Base-by-base conservation (phyloP, 2,797 vertebrate genomes). In the Pipistrellus pygmaeus region DNA sequence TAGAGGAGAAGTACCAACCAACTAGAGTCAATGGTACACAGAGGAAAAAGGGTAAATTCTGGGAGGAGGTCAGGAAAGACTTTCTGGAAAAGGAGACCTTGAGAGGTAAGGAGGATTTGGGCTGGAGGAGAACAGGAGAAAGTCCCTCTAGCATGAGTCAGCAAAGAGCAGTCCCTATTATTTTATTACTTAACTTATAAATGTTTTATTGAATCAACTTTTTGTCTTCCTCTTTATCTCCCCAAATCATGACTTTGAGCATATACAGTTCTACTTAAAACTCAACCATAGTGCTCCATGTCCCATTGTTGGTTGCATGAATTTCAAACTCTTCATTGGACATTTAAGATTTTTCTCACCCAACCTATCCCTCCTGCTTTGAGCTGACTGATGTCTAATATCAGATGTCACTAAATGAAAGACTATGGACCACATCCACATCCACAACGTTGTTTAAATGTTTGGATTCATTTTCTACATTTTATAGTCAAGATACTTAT, bases 401-500 rank as follows among this genome's bases (percentile, higher is more conserved):
- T 85, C 71, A 66, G 51, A 76, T 7, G 48, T 85, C 89, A 62
- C 11, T 46, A 18, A 2, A 10, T 69, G 66, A 90, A 81, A 55
- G 1, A 53, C 17, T 41, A 8, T 72, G 68, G 32, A 53, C 23
- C 55, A 90, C 60, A 77, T n/a, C 38, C 9, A 17, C 41, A 73
- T 27, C 14, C 10, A 41, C 30, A 73, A 13, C 51, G 2, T 77
- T 77, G 32, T 81, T 66, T 77, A 76, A 71, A 41, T 66, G 18
- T 41, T 55, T 83, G 55, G 64, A 60, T 89, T 77, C 25, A 32
- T 38, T 75, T 69, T 51, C 51, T 76, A 68, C 21, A 30, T 69
- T 83, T 93, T 60, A 85, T 73, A 86, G 23, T 30, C 48, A 86
- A 86, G 25, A 69, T 27, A 32, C 30, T 69, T 93, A 55, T 92